phyloP scores from a whole-genome alignment of 2,113 vertebrate genomes.

The Pelusios castaneus region DNA sequence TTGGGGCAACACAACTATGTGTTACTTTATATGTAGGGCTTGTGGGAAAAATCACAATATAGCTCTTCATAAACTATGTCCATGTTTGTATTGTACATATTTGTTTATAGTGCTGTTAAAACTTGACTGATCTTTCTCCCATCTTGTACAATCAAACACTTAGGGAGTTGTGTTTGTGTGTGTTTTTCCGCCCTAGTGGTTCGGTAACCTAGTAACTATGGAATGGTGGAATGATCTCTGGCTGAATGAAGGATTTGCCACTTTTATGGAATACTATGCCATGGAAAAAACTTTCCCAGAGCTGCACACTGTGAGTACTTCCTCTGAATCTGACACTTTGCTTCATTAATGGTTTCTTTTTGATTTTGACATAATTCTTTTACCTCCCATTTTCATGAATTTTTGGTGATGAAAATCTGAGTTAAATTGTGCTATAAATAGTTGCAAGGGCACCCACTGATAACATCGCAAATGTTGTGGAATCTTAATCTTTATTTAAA shows the following conservation, averaged over 20 bases:
- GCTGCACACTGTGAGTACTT: conserved; percentile 85
- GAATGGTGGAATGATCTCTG: conserved; percentile 97
- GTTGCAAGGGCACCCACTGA: background rate
- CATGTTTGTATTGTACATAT: background rate
- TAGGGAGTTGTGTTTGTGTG: background rate
- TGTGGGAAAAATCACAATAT: background rate
- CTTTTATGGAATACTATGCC: conserved; percentile 93
- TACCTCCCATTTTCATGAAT: background rate
- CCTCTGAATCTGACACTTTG: background rate
- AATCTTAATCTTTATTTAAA: background rate
- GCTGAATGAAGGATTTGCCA: conserved; percentile 98
- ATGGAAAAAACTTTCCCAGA: conserved; percentile 82
- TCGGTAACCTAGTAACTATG: conserved; percentile 98
- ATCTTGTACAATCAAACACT: background rate
- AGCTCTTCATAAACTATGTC: background rate
- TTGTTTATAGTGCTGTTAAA: background rate
- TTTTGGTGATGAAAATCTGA: background rate
- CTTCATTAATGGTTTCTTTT: background rate
- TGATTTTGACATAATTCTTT: background rate
- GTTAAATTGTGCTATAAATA: accelerated
- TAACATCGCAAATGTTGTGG: background rate
- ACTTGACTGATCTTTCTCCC: background rate
- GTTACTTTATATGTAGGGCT: background rate
- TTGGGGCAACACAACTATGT: accelerated
- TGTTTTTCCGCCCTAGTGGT: conserved; percentile 84